Percentiles rank a stretch among this genome's conserved stretches.
These are phyloP conservation scores for Ophioninae sp. DNA, from an alignment of 2,888 invertebrate species.

Conservation along the genomic window DNA sequence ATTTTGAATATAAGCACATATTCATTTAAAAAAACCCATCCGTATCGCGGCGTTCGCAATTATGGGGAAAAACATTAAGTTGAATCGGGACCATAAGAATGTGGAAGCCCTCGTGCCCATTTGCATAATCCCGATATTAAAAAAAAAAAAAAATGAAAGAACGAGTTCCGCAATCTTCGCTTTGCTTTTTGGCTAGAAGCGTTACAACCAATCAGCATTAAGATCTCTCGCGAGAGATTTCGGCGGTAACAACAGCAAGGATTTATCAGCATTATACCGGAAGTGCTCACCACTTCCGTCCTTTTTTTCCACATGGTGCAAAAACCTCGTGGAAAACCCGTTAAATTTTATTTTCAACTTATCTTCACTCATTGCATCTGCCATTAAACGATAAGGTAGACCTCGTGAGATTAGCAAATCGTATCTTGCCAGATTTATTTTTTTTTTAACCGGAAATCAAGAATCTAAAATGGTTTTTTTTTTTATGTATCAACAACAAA, in stretches of 20 bases:
- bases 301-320: not conserved
- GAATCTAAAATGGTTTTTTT: not conserved
- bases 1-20: not conserved
- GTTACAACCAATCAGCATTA: constrained; percentile 16
- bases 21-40: not conserved
- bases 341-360: not conserved
- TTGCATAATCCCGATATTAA: not conserved
- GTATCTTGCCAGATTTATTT: not conserved
- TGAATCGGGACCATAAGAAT: not conserved
- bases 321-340: not conserved
- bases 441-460: not conserved
- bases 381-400: not conserved
- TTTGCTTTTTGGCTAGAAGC: not conserved
- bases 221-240: constrained; percentile 20
- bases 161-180: not conserved
- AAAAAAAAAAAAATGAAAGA: not conserved
- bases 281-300: not conserved
- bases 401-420: not conserved
- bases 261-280: not conserved
- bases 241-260: not conserved
- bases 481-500: no score
- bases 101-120: not conserved
- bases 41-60: not conserved
- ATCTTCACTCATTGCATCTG: not conserved
- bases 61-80: not conserved